Evolutionary conservation across 2,888 invertebrate species (phyloP), one percentile per base, ranked within the genome.

Genomic region (Hypomecis atomaria): DNA sequence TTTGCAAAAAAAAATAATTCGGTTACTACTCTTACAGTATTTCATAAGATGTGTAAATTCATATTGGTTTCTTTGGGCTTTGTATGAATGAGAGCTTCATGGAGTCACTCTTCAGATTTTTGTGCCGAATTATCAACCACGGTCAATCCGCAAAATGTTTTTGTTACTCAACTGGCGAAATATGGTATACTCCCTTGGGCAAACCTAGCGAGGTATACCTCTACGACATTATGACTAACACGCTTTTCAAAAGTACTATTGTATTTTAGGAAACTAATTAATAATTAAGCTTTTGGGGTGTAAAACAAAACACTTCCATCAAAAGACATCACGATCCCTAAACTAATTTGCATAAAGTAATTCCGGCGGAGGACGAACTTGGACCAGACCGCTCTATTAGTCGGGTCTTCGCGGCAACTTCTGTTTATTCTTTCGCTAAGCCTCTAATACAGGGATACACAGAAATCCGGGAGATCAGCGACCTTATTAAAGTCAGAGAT

Each of bases 311-410:
- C 70, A 75, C 73, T 71, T 71, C 63, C 70, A 76, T 78, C 74
- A 76, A 70, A 78, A 71, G 73, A 76, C 75, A 74, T 77, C 72
- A 76, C 75, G 71, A 74, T 72, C 71, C 62, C 61, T 62, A 67
- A 72, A 66, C 73, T 79, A 78, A 81, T 83, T 83, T 79, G 73
- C 81, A 78, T 82, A 74, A 78, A 75, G 66, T 71, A 74, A 76
- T 66, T 74, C 71, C 55, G 56, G 71, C 64, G 60, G 70, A 71
- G 71, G 67, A 66, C 65, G 44, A 66, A 75, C 73, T 71, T 73
- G 70, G 63, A 62, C 62, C 69, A 59, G 57, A 71, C 65, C 70
- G 66, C 71, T 80, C 76, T 78, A 75, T 77, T 77, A 80, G 73
- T 76, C 66, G 55, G 67, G 57, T 72, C 65, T 74, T 71, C 63